phyloP scores from a whole-genome alignment of 2,888 invertebrate genomes.

The Drosophila meridiana region DNA sequence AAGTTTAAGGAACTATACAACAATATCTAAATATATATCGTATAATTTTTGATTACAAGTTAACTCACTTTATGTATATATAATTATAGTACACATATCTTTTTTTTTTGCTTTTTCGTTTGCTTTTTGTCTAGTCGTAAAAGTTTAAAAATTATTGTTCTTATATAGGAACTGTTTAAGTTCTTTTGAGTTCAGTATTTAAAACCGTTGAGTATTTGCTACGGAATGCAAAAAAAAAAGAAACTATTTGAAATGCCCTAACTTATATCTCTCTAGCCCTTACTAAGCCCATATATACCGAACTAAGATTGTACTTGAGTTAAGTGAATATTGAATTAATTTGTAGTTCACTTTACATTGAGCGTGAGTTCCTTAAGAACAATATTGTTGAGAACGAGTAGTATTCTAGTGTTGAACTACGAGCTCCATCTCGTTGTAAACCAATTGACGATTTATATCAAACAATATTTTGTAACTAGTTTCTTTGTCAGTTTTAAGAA shows the following conservation, averaged over 20 bases:
- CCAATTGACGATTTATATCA: not conserved
- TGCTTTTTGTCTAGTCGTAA: constrained; percentile 46
- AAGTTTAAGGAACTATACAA: constrained; percentile 17
- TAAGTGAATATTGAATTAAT: not conserved
- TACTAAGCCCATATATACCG: not conserved
- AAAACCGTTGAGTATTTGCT: constrained; percentile 53
- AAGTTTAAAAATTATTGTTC: constrained; percentile 76
- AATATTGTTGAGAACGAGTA: not conserved
- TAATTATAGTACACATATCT: constrained; percentile 18
- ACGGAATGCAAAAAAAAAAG: not conserved
- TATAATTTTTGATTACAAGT: constrained; percentile 20
- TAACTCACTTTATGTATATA: constrained; percentile 23
- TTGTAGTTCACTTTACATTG: not conserved
- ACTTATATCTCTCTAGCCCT: not conserved
- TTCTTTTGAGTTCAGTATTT: constrained; percentile 60
- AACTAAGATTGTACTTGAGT: not conserved
- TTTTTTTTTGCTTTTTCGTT: constrained; percentile 17
- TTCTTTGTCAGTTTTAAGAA: not conserved
- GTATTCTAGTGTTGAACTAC: not conserved
- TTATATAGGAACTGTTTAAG: constrained; percentile 67
- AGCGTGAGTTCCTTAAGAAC: not conserved
- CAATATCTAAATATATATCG: constrained; percentile 15
- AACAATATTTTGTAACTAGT: not conserved
- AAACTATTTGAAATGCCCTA: constrained; percentile 5
- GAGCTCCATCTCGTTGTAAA: not conserved